Conservation (phyloP, 2,888 invertebrate species). For the Crossocerus cetratus region DNA sequence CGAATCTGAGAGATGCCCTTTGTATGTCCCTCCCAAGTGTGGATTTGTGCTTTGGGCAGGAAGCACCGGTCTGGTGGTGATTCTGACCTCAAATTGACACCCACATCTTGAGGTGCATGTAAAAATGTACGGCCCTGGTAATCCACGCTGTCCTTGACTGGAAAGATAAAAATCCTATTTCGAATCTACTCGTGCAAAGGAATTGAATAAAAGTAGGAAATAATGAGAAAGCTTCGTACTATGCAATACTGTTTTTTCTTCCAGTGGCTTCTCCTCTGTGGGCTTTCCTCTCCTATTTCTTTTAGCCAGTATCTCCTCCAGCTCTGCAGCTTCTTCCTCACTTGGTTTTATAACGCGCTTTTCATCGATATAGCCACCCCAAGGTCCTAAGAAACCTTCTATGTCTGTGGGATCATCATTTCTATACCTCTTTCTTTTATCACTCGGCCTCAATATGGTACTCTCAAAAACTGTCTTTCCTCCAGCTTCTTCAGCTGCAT, state of each 20-base stretch:
- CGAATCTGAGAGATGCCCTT: constrained; percentile 96
- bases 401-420: constrained; percentile 95
- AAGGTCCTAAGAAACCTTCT: constrained; percentile 97
- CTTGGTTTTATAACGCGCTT: constrained; percentile 91
- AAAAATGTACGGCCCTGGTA: constrained; percentile 98
- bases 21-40: constrained; percentile 98
- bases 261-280: constrained; percentile 92
- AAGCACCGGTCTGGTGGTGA: constrained; percentile 97
- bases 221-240: constrained; percentile 54
- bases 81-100: constrained; percentile 90
- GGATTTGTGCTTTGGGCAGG: constrained; percentile 95
- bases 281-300: constrained; percentile 91
- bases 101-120: constrained; percentile 94
- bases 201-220: too few species aligned
- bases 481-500: constrained; percentile 85
- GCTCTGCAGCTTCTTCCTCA: constrained; percentile 94
- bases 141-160: constrained; percentile 94
- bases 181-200: too few species aligned
- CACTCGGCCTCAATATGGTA: constrained; percentile 84
- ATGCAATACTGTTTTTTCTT: constrained; percentile 96
- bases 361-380: constrained; percentile 97
- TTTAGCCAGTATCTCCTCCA: constrained; percentile 96
- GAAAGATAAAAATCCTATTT: not conserved
- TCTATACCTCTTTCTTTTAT: constrained; percentile 89
- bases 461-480: constrained; percentile 95